A percentile compares a stretch with the other conserved stretches of the same genome.
Evolutionary conservation across 2,797 vertebrate genomes (phyloP).

Genomic region (Anguilla obscura): DNA sequence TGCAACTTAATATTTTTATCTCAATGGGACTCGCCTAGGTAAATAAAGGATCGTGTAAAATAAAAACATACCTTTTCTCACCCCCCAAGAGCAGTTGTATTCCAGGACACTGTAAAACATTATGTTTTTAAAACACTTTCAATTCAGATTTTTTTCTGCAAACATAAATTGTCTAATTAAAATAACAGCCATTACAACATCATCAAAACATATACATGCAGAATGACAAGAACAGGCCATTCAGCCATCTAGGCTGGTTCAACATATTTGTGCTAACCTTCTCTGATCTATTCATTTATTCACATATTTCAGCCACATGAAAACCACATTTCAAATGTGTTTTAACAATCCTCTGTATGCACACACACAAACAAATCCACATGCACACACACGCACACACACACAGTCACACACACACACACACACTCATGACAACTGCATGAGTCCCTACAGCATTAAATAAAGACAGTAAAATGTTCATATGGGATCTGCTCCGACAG

Average conservation of each 20-base stretch:
- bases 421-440: neutral
- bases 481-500: neutral
- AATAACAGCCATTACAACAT: neutral
- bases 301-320: neutral
- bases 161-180: neutral
- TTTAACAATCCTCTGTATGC: no score
- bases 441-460: neutral
- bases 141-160: neutral
- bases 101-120: slow-evolving; percentile 1
- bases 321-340: no score
- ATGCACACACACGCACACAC: neutral
- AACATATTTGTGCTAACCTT: no score
- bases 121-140: neutral
- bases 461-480: neutral
- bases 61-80: neutral
- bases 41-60: no score
- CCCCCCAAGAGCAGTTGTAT: neutral
- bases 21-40: no score
- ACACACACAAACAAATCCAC: neutral
- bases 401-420: no score
- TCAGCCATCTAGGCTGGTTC: no score
- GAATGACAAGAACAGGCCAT: no score
- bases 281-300: neutral
- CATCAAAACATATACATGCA: neutral
- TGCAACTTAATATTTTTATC: no score